phyloP scores from a whole-genome alignment of 2,797 vertebrate genomes.

The Thamnophis elegans region DNA sequence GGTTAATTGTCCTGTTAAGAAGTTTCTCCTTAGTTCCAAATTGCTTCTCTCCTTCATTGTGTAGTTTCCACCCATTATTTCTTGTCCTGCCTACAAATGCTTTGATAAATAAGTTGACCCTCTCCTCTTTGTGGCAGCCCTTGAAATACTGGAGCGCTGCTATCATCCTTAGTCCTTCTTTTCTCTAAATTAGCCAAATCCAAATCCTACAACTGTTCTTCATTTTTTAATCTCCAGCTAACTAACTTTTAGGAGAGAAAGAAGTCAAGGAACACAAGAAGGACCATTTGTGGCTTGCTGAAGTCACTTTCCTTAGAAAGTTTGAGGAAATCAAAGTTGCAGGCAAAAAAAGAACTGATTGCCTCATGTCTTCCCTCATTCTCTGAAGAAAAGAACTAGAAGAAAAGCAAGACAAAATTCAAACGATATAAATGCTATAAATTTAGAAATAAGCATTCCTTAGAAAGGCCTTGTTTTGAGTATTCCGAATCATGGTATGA shows the following conservation, averaged over 20 bases:
- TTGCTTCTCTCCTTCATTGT: too few relatives aligned
- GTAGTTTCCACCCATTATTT: too few relatives aligned
- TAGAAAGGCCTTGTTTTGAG: background rate
- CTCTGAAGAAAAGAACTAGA: background rate
- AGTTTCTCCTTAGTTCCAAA: too few relatives aligned
- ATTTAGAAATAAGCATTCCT: background rate
- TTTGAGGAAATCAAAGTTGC: background rate
- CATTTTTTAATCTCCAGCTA: too few relatives aligned
- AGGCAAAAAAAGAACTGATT: background rate
- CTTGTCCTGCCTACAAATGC: too few relatives aligned
- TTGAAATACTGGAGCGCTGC: too few relatives aligned
- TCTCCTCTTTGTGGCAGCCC: too few relatives aligned
- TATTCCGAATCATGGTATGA: background rate
- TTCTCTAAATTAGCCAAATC: too few relatives aligned
- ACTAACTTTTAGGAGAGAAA: background rate
- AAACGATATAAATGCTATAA: background rate
- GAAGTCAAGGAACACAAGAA: background rate
- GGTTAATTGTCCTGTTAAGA: too few relatives aligned
- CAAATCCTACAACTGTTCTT: too few relatives aligned
- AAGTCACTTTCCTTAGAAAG: background rate
- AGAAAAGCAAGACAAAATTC: background rate
- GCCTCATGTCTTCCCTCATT: background rate
- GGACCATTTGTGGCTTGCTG: background rate
- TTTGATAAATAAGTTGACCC: too few relatives aligned
- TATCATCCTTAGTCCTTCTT: too few relatives aligned